These are phyloP conservation scores for Sinocyclocheilus anophthalmus DNA, from an alignment of 2,113 vertebrate genomes.

Conservation along the genomic window DNA sequence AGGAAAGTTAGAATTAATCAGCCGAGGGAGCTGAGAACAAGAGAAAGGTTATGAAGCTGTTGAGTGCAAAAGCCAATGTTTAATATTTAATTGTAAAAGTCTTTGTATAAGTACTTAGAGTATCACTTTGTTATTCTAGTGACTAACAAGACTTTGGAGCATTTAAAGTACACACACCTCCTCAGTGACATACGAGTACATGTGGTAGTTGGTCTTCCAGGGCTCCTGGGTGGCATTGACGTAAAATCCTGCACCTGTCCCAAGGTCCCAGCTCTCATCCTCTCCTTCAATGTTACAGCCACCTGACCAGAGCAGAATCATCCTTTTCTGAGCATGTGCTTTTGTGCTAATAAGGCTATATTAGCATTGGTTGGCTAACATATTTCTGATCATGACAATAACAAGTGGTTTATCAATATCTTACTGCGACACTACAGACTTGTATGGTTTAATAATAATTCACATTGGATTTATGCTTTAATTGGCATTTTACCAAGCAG, in stretches of 20 bases:
- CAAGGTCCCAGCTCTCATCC: slow-evolving; percentile 97
- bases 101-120: not conserved
- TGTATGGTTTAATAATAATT: not conserved
- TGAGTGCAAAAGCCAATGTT: too few species aligned
- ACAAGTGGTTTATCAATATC: not conserved
- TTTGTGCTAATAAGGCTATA: not conserved
- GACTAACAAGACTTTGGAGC: not conserved
- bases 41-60: not conserved
- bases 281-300: slow-evolving; percentile 92
- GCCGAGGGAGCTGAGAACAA: slow-evolving; percentile 78
- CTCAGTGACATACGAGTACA: slow-evolving; percentile 91
- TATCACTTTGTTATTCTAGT: not conserved
- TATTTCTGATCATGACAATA: not conserved
- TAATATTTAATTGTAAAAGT: not conserved
- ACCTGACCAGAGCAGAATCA: slow-evolving; percentile 71
- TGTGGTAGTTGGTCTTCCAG: slow-evolving; percentile 95
- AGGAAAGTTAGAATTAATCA: slow-evolving; percentile 90
- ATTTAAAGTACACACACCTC: slow-evolving; percentile 81
- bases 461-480: not conserved
- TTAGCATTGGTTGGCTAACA: not conserved
- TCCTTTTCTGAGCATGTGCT: not conserved
- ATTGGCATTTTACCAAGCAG: not conserved
- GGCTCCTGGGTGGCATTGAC: slow-evolving; percentile 90
- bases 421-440: not conserved
- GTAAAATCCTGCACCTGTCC: slow-evolving; percentile 94